Percentiles rank a stretch among this genome's conserved stretches.
Evolutionary conservation across 2,797 vertebrate species (phyloP).

Genomic region (Smutsia temminckii): DNA sequence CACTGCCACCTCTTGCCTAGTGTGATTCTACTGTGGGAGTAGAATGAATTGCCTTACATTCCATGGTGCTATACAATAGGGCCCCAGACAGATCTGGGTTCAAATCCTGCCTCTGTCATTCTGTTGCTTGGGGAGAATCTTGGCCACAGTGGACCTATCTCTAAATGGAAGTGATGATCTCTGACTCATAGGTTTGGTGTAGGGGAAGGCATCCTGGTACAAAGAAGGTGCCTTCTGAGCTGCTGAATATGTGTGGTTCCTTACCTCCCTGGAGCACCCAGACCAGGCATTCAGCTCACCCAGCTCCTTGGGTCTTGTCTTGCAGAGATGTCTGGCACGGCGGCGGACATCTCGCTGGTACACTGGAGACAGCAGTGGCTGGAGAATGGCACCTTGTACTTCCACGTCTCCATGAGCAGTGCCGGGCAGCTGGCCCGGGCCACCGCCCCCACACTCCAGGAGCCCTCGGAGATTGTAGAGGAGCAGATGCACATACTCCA

Average conservation of each 20-base stretch:
- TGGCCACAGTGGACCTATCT: not conserved
- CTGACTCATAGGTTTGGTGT: not conserved
- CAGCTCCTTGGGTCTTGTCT: slow-evolving; percentile 56
- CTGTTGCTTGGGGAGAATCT: not conserved
- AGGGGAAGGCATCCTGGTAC: not conserved
- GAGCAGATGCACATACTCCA: slow-evolving; percentile 98
- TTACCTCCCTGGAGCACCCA: not conserved
- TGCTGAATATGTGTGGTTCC: not conserved
- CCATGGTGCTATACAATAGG: not conserved
- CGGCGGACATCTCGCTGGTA: slow-evolving; percentile 95
- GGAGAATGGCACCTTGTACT: slow-evolving; percentile 97
- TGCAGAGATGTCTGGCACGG: slow-evolving; percentile 96
- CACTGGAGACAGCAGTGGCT: slow-evolving; percentile 99
- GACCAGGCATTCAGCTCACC: not conserved
- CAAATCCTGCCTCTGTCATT: not conserved
- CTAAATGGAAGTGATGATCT: not conserved
- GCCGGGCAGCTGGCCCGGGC: slow-evolving; percentile 89
- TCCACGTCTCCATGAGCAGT: slow-evolving; percentile 95
- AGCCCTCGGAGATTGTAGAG: slow-evolving; percentile 93
- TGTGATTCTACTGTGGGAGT: not conserved
- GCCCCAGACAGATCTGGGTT: not conserved
- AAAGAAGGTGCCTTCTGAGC: not conserved
- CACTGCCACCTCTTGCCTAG: not conserved
- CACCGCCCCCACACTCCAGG: slow-evolving; percentile 90
- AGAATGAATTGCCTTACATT: not conserved